A percentile compares a stretch with the other conserved stretches of the same genome.
phyloP scores from a whole-genome alignment of 1,140 invertebrate genomes.

The Lasioglossum baleicum region DNA sequence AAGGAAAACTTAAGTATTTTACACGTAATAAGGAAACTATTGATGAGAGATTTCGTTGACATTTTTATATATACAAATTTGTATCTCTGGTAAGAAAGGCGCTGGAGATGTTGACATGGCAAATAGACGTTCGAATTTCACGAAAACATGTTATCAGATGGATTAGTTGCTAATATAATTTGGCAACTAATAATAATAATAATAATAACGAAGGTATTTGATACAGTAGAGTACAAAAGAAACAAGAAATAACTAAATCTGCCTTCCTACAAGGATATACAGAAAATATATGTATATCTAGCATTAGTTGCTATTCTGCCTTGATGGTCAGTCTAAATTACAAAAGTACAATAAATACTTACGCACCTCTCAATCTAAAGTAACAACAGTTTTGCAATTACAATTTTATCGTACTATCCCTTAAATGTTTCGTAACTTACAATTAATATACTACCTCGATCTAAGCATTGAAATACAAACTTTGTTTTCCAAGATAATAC shows the following conservation, averaged over 20 bases:
- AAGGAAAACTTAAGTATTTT: conserved; percentile 25
- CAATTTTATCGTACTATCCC: neutral
- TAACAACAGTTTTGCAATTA: conserved; percentile 25
- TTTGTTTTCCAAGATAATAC: neutral
- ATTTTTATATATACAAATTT: conserved; percentile 41
- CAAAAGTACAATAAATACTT: conserved; percentile 43
- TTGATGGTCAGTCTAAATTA: conserved; percentile 16
- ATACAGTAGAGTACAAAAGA: neutral
- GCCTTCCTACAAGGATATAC: neutral
- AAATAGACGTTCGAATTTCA: neutral
- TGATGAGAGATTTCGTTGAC: conserved; percentile 37
- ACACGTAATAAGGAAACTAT: conserved; percentile 34
- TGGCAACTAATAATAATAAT: neutral
- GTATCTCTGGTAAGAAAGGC: conserved; percentile 16
- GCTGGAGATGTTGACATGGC: conserved; percentile 10
- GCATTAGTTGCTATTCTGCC: neutral
- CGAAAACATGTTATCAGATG: conserved; percentile 15
- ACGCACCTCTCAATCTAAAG: conserved; percentile 22
- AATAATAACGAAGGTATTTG: neutral
- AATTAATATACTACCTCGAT: no score
- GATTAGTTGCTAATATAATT: conserved; percentile 6
- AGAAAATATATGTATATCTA: conserved; percentile 3
- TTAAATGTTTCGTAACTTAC: conserved; percentile 2
- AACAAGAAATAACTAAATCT: conserved; percentile 13
- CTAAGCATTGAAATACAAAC: conserved; percentile 11